Evolutionary conservation across 2,113 vertebrate genomes (phyloP).

Genomic region (Tricholaema leucomelas): DNA sequence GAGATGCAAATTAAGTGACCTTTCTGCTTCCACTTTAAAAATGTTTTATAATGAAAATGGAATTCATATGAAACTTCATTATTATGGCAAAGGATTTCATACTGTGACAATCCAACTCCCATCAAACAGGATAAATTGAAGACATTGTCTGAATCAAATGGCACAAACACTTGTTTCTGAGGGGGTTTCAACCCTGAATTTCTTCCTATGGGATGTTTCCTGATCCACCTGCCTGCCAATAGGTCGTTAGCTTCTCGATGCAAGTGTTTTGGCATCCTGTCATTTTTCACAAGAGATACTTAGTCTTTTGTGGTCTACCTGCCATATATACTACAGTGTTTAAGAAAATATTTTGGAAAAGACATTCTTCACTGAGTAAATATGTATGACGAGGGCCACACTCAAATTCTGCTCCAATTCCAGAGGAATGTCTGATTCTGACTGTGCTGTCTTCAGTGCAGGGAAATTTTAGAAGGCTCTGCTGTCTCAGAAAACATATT

Average conservation of each 20-base stretch:
- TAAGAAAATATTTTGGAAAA: not conserved
- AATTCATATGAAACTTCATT: slow-evolving; percentile 24
- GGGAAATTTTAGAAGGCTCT: not conserved
- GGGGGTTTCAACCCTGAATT: not conserved
- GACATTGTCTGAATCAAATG: not conserved
- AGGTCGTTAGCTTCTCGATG: not conserved
- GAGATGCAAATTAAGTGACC: not conserved
- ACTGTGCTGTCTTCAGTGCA: not conserved
- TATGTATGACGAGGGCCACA: not conserved
- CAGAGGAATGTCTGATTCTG: not conserved
- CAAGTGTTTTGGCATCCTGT: not conserved
- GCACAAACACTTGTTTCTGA: not conserved
- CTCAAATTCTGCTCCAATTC: not conserved
- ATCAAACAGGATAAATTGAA: not conserved
- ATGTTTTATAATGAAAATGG: slow-evolving; percentile 1
- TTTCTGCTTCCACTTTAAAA: slow-evolving; percentile 19
- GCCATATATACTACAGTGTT: not conserved
- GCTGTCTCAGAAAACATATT: not conserved
- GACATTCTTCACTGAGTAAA: not conserved
- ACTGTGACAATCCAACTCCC: not conserved
- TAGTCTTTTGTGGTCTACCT: not conserved
- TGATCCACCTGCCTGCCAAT: not conserved
- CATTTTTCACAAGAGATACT: not conserved
- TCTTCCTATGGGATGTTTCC: not conserved
- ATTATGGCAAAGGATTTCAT: not conserved